These are phyloP conservation scores for Hycleus cichorii DNA, from an alignment of 1,140 invertebrate genomes.

Conservation along the genomic window DNA sequence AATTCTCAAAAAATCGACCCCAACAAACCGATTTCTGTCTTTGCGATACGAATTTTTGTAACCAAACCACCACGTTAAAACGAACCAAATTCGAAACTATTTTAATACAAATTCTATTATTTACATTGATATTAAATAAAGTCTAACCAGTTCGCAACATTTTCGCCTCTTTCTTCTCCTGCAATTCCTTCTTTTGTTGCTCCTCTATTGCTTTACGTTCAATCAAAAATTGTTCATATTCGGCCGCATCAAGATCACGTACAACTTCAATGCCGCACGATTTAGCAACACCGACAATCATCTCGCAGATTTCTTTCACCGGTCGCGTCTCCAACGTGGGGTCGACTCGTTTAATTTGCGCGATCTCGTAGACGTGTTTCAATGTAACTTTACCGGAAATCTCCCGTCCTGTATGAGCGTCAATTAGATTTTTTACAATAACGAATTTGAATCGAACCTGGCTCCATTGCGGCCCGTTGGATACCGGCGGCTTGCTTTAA, in stretches of 20 bases:
- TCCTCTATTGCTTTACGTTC: slow-evolving; percentile 66
- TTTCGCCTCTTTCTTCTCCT: slow-evolving; percentile 87
- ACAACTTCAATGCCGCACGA: slow-evolving; percentile 85
- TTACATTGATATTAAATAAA: neutral
- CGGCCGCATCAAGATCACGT: slow-evolving; percentile 65
- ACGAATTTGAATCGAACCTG: slow-evolving; percentile 44
- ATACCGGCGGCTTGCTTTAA: slow-evolving; percentile 94
- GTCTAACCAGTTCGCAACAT: slow-evolving; percentile 69
- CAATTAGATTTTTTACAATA: slow-evolving; percentile 46
- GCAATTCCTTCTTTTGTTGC: slow-evolving; percentile 67
- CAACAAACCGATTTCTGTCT: neutral
- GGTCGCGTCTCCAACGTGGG: slow-evolving; percentile 57
- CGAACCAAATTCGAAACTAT: too few species aligned
- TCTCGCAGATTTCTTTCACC: slow-evolving; percentile 64
- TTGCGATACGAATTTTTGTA: slow-evolving; percentile 6
- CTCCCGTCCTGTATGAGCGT: slow-evolving; percentile 44
- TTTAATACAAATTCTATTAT: too few species aligned
- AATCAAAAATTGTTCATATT: slow-evolving; percentile 78
- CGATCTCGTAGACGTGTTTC: slow-evolving; percentile 98
- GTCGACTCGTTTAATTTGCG: slow-evolving; percentile 86
- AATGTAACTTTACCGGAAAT: slow-evolving; percentile 83
- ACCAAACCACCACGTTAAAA: neutral
- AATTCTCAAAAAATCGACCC: neutral
- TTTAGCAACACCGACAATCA: slow-evolving; percentile 67
- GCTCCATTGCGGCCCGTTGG: slow-evolving; percentile 70